phyloP scores from a whole-genome alignment of 2,888 invertebrate species.

The Sepiola atlantica region DNA sequence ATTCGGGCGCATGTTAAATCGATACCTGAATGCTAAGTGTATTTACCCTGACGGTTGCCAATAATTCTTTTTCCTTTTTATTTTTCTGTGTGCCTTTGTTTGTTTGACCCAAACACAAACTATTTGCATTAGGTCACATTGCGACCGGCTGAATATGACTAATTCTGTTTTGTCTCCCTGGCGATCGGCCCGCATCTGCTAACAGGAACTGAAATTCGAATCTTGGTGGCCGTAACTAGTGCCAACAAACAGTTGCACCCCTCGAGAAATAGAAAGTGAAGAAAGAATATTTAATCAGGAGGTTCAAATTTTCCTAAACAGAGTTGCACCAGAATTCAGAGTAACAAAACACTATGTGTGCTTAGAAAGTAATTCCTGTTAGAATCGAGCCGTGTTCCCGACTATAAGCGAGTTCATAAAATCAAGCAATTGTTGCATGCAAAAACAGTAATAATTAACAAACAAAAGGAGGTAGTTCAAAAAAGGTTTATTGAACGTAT shows the following conservation, averaged over 20 bases:
- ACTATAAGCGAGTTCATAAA: too few species aligned
- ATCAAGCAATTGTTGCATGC: too few species aligned
- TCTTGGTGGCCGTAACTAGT: not conserved
- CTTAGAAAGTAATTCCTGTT: too few species aligned
- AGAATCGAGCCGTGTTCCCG: too few species aligned
- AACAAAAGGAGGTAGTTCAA: too few species aligned
- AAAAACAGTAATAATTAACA: too few species aligned
- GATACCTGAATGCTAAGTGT: not conserved
- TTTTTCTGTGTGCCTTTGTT: not conserved
- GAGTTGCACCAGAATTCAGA: too few species aligned
- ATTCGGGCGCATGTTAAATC: not conserved
- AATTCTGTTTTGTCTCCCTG: not conserved
- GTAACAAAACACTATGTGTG: too few species aligned
- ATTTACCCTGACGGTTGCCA: not conserved
- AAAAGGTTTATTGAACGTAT: too few species aligned
- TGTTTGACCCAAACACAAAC: not conserved
- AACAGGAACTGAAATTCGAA: not conserved
- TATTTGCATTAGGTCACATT: not conserved
- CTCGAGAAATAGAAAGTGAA: not conserved
- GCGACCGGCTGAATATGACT: not conserved
- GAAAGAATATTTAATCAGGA: not conserved
- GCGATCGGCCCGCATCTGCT: not conserved
- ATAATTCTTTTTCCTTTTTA: not conserved
- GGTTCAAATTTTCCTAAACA: too few species aligned
- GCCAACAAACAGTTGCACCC: not conserved